Conservation (phyloP, 2,797 vertebrate genomes). For the Schizopygopsis pylzovi region DNA sequence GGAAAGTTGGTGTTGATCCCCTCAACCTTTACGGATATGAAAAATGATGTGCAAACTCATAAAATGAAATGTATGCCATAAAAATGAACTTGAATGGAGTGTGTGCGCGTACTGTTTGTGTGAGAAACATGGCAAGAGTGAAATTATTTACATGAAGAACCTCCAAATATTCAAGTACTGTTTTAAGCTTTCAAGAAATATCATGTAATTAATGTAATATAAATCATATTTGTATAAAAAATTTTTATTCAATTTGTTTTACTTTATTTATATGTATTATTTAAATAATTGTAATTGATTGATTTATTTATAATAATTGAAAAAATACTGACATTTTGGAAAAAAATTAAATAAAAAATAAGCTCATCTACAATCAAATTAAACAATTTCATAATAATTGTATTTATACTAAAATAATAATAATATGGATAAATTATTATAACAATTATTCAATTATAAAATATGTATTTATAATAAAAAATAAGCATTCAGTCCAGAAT, state of each 20-base stretch:
- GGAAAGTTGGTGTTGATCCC: constrained; percentile 19
- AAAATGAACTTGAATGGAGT: constrained; percentile 35
- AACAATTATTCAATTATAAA: no score
- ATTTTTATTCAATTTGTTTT: no score
- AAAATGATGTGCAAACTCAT: constrained; percentile 23
- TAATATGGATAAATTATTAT: no score
- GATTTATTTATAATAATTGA: not conserved
- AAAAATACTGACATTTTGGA: not conserved
- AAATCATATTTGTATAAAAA: not conserved
- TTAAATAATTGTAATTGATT: no score
- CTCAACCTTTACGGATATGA: not conserved
- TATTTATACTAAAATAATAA: not conserved
- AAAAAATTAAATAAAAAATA: no score
- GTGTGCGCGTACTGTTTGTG: not conserved
- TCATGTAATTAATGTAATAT: not conserved
- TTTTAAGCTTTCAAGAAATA: not conserved
- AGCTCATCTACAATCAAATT: no score
- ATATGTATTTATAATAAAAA: not conserved
- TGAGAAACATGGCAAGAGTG: not conserved
- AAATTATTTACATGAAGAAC: not conserved
- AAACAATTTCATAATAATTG: not conserved
- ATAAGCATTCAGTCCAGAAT: not conserved
- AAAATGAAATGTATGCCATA: constrained; percentile 23
- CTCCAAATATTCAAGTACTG: not conserved
- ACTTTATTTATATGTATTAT: not conserved